Evolutionary conservation across 2,888 invertebrate species (phyloP), one percentile per base, ranked within the genome.

Genomic region (Scaptomyza reducta): DNA sequence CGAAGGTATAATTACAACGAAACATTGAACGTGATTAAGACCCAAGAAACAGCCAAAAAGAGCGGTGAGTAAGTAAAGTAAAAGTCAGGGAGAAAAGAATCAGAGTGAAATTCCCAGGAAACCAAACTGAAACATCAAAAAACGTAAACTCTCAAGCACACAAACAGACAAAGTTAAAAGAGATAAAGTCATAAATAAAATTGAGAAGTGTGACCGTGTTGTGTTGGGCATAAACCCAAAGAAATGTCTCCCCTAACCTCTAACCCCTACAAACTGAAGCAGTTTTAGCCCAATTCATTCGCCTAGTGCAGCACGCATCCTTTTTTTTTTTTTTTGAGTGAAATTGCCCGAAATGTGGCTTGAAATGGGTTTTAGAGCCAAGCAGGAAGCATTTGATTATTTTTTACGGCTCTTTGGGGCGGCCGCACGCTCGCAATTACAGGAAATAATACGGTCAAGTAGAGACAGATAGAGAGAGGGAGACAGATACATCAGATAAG

Each of bases 111-210:
- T 84, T 84, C 84, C 84, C 87, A 76, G 74, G 87, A 84, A 84
- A 80, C 74, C 78, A 59, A 4, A 27, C 68, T 68, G 74, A 66
- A 70, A 73, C 85, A 87, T 87, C 78, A 83, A 83, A 81, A 77
- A 77, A 55, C 56, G 41, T 80, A 70, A 75, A 87, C 10, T 40
- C 38, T 76, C 81, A 22, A 22, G 68, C 74, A 70, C 7, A 10
- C 0, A 31, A 9, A 69, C 83, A 82, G 73, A 68, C 69, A 74
- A 70, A 76, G 70, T 49, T 40, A 16, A 40, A 58, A 83, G 69
- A 78, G 88, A 85, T 85, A 87, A 88, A 85, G 89, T 79, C 89
- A 85, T 85, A 85, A 85, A 85, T 85, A 84, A 88, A 87, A 88
- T 77, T 84, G 79, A 73, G 70, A 73, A 79, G 84, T 73, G 73